Conservation (phyloP, 2,113 vertebrate genomes). For the Brachirus orientalis region DNA sequence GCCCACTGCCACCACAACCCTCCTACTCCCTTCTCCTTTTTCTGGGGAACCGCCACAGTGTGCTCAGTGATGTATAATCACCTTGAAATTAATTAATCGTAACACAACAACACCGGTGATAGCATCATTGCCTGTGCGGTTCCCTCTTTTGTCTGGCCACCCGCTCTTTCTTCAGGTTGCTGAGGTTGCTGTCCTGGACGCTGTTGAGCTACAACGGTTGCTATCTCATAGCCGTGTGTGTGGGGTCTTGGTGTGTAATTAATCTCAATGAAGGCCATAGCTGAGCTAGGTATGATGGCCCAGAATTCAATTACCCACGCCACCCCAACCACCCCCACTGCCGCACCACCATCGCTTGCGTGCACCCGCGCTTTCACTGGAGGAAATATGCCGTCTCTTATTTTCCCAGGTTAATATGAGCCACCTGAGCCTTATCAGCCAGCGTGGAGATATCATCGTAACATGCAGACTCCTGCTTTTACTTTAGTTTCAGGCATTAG, state of each 20-base stretch:
- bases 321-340: slow-evolving; percentile 17
- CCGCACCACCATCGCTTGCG: slow-evolving; percentile 17
- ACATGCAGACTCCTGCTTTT: slow-evolving; percentile 37
- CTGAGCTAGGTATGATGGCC: slow-evolving; percentile 93
- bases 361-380: slow-evolving; percentile 31
- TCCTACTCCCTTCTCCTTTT: slow-evolving; percentile 35
- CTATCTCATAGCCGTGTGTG: slow-evolving; percentile 82
- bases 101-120: slow-evolving; percentile 78
- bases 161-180: slow-evolving; percentile 69
- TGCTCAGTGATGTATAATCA: slow-evolving; percentile 79
- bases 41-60: slow-evolving; percentile 41
- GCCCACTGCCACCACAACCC: slow-evolving; percentile 44
- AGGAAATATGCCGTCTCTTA: slow-evolving; percentile 70
- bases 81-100: slow-evolving; percentile 85
- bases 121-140: slow-evolving; percentile 67
- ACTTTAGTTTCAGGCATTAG: slow-evolving; percentile 42
- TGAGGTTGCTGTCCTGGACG: slow-evolving; percentile 81
- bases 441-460: slow-evolving; percentile 58
- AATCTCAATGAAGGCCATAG: slow-evolving; percentile 97
- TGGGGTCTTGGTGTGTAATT: slow-evolving; percentile 91
- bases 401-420: slow-evolving; percentile 96
- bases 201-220: slow-evolving; percentile 84
- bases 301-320: slow-evolving; percentile 83
- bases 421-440: slow-evolving; percentile 93
- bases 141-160: slow-evolving; percentile 72